phyloP scores from a whole-genome alignment of 2,888 invertebrate genomes.

The Penaeus monodon region DNA sequence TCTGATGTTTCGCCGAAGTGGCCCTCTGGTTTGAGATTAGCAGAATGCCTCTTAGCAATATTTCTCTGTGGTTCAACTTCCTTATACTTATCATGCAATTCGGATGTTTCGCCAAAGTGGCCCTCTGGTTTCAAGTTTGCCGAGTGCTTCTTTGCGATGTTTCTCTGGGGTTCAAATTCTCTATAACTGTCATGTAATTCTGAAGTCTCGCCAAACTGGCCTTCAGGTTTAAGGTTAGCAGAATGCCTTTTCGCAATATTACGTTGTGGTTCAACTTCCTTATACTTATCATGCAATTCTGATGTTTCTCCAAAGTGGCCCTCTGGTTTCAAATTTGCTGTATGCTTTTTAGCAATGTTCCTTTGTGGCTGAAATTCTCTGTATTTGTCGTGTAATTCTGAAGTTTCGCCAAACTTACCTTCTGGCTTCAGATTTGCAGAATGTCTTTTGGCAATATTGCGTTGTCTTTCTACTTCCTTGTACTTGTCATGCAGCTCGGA shows the following conservation, averaged over 20 bases:
- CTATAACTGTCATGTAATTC: conserved; percentile 58
- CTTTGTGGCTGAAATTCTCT: conserved; percentile 20
- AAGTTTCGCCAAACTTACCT: conserved; percentile 52
- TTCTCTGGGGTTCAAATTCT: conserved; percentile 37
- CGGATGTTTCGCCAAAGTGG: conserved; percentile 54
- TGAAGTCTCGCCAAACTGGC: conserved; percentile 52
- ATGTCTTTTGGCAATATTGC: conserved; percentile 11
- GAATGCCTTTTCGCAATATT: conserved; percentile 38
- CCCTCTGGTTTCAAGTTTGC: conserved; percentile 56
- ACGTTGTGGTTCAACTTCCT: conserved; percentile 4
- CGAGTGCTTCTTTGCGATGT: conserved; percentile 48
- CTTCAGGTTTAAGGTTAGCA: conserved; percentile 27
- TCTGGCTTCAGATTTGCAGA: conserved; percentile 45
- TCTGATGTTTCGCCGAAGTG: conserved; percentile 42
- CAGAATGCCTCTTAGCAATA: conserved; percentile 39
- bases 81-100: conserved; percentile 51
- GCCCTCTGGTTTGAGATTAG: conserved; percentile 12
- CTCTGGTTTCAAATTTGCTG: conserved; percentile 24
- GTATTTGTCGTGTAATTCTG: conserved; percentile 37
- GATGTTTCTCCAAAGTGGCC: conserved; percentile 35
- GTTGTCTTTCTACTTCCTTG: background rate
- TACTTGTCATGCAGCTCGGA: conserved; percentile 44
- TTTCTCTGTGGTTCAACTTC: conserved; percentile 37
- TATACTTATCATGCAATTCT: conserved; percentile 30
- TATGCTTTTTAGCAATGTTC: conserved; percentile 34